A percentile compares a stretch with the other conserved stretches of the same genome.
These are phyloP conservation scores for Eledona agricola DNA, from an alignment of 2,888 invertebrate genomes.

Conservation along the genomic window DNA sequence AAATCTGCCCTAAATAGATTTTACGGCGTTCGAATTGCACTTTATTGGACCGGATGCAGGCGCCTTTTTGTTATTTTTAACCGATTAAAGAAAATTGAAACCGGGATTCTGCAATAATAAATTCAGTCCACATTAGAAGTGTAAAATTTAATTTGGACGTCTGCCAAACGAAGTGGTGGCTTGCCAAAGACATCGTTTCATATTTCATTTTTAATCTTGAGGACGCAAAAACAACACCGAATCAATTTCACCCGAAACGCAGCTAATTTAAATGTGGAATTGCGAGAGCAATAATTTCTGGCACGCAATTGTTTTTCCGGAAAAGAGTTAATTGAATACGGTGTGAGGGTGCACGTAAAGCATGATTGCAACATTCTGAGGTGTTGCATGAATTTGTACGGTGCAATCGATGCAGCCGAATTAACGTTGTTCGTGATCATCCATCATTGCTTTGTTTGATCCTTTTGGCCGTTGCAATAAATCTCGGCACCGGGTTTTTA, in stretches of 20 bases:
- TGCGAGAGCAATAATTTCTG: too few species aligned
- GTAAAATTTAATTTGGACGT: constrained; percentile 55
- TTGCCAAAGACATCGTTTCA: constrained; percentile 45
- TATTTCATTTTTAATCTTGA: constrained; percentile 37
- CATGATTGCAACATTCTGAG: constrained; percentile 14
- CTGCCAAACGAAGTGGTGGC: constrained; percentile 49
- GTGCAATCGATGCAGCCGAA: constrained; percentile 8
- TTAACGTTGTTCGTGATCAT: constrained; percentile 19
- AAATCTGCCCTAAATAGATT: constrained; percentile 4
- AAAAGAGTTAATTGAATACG: constrained; percentile 16
- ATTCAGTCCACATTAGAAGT: constrained; percentile 53
- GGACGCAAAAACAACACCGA: constrained; percentile 17
- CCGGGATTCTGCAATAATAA: constrained; percentile 52
- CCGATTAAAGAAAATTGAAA: constrained; percentile 38
- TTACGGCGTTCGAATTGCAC: constrained; percentile 12
- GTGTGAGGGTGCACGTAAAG: neutral
- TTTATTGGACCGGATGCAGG: constrained; percentile 5
- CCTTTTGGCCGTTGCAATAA: constrained; percentile 5
- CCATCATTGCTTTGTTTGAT: constrained; percentile 15
- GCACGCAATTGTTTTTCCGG: neutral
- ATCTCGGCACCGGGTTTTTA: too few species aligned
- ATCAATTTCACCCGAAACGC: too few species aligned
- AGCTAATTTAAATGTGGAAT: too few species aligned
- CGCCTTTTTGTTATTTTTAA: constrained; percentile 25
- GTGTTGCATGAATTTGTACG: constrained; percentile 14